Conservation (phyloP, 92 coral and sea anemone species). For the Parazoanthus swiftii region DNA sequence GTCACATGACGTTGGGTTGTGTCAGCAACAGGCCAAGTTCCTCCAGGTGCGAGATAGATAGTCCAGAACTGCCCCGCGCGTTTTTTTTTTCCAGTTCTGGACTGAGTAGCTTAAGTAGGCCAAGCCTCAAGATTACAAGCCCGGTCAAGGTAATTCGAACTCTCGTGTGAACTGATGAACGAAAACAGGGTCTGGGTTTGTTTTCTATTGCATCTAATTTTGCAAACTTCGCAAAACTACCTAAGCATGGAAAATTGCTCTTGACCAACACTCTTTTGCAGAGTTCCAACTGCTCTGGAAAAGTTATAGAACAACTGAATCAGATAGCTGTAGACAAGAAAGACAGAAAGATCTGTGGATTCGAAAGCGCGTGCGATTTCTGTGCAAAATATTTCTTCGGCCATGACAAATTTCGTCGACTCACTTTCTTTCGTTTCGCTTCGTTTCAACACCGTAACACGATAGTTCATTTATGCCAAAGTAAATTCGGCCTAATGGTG, state of each 20-base stretch:
- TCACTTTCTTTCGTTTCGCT: too few species aligned
- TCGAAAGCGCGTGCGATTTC: not conserved
- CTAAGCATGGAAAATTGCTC: not conserved
- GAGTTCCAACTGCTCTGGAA: not conserved
- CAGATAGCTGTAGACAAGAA: not conserved
- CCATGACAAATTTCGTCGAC: too few species aligned
- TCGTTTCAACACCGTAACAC: too few species aligned
- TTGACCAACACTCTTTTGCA: not conserved
- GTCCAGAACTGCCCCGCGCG: not conserved
- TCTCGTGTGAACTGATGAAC: not conserved
- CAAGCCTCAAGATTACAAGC: not conserved
- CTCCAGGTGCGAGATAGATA: not conserved
- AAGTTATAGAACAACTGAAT: not conserved
- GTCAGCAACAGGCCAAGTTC: not conserved
- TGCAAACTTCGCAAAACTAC: too few species aligned
- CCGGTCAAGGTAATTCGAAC: not conserved
- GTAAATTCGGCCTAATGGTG: too few species aligned
- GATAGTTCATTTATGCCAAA: too few species aligned
- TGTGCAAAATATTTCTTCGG: not conserved
- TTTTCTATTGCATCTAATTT: not conserved
- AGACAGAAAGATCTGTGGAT: not conserved
- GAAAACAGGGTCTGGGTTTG: not conserved
- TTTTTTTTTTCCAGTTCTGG: not conserved
- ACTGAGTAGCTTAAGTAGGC: not conserved
- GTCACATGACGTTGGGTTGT: too few species aligned